phyloP scores from a whole-genome alignment of 2,888 invertebrate genomes.

The Syrista parreyssii region DNA sequence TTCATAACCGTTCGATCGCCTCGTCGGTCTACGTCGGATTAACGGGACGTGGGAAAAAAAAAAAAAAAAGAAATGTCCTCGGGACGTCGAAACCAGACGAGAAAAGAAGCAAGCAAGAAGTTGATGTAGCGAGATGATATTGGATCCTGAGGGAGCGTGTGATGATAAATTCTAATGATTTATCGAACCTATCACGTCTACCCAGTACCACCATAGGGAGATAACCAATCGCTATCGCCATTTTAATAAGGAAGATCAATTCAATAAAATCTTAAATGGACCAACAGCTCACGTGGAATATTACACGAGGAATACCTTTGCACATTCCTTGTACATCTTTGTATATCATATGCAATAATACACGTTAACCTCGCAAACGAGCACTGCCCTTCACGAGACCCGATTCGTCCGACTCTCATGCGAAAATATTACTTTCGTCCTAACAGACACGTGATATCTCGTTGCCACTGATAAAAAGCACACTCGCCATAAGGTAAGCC shows the following conservation, averaged over 20 bases:
- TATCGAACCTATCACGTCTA: not conserved
- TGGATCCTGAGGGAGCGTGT: not conserved
- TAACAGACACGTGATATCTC: slow-evolving; percentile 32
- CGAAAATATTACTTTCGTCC: slow-evolving; percentile 41
- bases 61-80: not conserved
- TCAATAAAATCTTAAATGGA: not conserved
- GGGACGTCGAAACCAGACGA: not conserved
- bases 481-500: not conserved
- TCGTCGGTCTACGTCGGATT: not conserved
- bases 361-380: not conserved
- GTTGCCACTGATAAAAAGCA: slow-evolving; percentile 20
- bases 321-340: too few relatives aligned
- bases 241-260: not conserved
- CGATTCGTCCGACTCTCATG: slow-evolving; percentile 41
- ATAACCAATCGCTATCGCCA: not conserved
- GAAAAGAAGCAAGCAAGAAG: not conserved
- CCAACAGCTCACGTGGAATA: not conserved
- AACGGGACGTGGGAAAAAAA: not conserved
- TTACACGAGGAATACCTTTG: not conserved
- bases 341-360: too few relatives aligned
- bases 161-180: not conserved
- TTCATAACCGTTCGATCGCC: not conserved
- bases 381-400: slow-evolving; percentile 10
- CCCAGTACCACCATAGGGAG: not conserved
- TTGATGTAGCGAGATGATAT: not conserved